Evolutionary conservation across 1,140 invertebrate species (phyloP).

Genomic region (Zelostemma sp.): DNA sequence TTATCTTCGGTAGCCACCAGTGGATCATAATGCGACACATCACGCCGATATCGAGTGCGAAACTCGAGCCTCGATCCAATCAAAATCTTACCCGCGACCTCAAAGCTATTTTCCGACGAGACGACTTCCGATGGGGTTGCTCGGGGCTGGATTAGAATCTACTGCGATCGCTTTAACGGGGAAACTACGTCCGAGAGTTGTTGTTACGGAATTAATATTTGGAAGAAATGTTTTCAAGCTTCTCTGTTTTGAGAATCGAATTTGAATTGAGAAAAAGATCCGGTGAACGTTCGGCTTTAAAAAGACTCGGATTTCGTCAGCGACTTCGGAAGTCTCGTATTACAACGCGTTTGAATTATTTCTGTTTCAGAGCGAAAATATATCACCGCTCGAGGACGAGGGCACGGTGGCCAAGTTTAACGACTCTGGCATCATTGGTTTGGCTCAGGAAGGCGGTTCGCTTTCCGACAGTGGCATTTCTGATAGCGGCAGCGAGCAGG

Average conservation of each 20-base stretch:
- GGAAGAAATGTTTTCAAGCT: no score
- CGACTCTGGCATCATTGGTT: conserved; percentile 45
- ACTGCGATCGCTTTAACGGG: no score
- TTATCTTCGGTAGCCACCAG: conserved; percentile 42
- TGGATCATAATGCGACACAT: conserved; percentile 28
- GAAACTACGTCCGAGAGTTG: not conserved
- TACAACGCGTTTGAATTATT: conserved; percentile 12
- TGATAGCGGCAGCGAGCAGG: conserved; percentile 82
- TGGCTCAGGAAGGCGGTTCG: conserved; percentile 72
- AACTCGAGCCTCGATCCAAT: conserved; percentile 40
- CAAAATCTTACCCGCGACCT: conserved; percentile 28
- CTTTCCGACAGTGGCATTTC: conserved; percentile 83
- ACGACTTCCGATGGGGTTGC: conserved; percentile 18
- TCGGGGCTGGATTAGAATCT: conserved; percentile 28
- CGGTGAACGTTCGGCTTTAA: no score
- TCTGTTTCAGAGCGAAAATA: conserved; percentile 54
- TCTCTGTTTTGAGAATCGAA: no score
- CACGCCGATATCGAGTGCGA: conserved; percentile 23
- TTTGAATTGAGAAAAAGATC: no score
- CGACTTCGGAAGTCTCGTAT: no score
- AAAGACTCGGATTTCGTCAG: no score
- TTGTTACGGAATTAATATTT: no score
- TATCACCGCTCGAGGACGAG: conserved; percentile 26
- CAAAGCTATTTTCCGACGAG: conserved; percentile 24
- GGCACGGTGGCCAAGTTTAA: conserved; percentile 48